phyloP scores from a whole-genome alignment of 2,888 invertebrate genomes.

The Mythimna loreyi region DNA sequence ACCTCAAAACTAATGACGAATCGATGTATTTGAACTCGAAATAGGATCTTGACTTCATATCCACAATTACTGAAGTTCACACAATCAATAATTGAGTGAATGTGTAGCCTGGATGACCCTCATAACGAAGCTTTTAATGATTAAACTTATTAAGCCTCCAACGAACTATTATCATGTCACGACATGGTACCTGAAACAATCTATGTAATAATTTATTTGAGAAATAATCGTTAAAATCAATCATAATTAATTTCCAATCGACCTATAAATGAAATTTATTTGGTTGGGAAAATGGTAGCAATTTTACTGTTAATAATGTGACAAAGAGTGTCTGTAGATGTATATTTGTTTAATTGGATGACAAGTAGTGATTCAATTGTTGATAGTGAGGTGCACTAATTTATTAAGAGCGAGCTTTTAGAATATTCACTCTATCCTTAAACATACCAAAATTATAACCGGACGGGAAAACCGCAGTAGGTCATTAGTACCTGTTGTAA shows the following conservation, averaged over 20 bases:
- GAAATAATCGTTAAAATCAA: conserved; percentile 19
- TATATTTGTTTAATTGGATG: too few species aligned
- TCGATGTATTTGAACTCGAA: conserved; percentile 40
- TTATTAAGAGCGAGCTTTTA: too few species aligned
- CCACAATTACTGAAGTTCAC: conserved; percentile 32
- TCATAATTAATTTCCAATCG: not conserved
- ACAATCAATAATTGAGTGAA: conserved; percentile 38
- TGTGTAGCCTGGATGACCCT: conserved; percentile 12
- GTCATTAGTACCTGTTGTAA: not conserved
- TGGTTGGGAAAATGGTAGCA: not conserved
- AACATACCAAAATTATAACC: too few species aligned
- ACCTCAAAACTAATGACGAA: conserved; percentile 27
- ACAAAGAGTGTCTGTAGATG: not conserved
- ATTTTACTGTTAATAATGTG: not conserved
- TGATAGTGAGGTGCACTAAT: too few species aligned
- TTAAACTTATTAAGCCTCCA: conserved; percentile 16
- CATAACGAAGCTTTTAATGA: conserved; percentile 10
- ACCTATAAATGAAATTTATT: not conserved
- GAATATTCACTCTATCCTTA: too few species aligned
- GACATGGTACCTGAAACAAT: conserved; percentile 3
- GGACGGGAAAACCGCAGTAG: too few species aligned
- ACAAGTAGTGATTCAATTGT: too few species aligned
- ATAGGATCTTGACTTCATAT: conserved; percentile 38
- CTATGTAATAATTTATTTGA: not conserved
- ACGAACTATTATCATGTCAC: conserved; percentile 11